These are phyloP conservation scores for Alca torda DNA, from an alignment of 2,797 vertebrate genomes.

Conservation along the genomic window DNA sequence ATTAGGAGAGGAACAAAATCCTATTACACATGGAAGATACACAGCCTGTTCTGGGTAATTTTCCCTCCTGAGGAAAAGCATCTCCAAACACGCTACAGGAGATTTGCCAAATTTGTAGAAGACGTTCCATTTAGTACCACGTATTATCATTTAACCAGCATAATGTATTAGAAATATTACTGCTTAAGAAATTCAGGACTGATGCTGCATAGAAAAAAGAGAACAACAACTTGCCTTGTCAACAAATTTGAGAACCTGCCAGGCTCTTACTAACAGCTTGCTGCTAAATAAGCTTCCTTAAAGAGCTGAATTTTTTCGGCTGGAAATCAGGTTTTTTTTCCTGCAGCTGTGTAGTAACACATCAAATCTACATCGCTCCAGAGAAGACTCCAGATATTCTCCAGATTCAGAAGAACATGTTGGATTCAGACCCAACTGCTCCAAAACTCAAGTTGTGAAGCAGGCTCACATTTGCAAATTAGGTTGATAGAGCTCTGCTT, in stretches of 20 bases:
- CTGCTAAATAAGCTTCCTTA: conserved; percentile 47
- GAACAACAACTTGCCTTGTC: conserved; percentile 52
- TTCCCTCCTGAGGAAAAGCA: not conserved
- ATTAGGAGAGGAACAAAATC: conserved; percentile 13
- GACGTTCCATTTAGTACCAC: not conserved
- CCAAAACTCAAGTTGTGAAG: not conserved
- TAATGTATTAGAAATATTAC: not conserved
- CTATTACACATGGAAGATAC: not conserved
- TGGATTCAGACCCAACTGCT: not conserved
- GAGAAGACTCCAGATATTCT: not conserved
- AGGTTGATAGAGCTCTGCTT: not conserved
- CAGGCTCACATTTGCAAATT: not conserved
- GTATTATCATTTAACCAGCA: not conserved
- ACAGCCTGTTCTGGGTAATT: not conserved
- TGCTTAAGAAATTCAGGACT: not conserved
- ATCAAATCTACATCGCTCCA: not conserved
- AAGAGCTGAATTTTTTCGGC: not conserved
- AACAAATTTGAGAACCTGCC: conserved; percentile 49
- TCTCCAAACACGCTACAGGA: not conserved
- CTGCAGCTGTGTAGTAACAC: not conserved
- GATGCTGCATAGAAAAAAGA: not conserved
- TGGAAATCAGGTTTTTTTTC: not conserved
- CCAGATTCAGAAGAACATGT: not conserved
- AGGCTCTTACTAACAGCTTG: conserved; percentile 40
- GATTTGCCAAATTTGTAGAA: not conserved